Percentiles rank a stretch among this genome's conserved stretches.
Conservation (phyloP, 1,140 invertebrate genomes). For the Sarcophaga bullata region DNA sequence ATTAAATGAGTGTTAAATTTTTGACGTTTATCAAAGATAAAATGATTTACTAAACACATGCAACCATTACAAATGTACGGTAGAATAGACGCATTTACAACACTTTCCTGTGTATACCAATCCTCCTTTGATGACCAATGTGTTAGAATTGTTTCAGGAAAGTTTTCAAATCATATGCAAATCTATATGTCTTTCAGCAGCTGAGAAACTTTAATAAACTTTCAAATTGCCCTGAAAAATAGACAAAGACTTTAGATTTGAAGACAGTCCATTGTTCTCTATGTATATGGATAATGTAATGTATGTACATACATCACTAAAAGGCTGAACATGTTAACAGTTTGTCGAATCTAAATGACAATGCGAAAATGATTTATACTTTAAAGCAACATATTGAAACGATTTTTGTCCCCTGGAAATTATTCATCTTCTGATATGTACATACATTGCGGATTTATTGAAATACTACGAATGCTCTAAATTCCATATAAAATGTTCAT, state of each 20-base stretch:
- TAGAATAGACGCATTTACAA: background rate
- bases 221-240: slow-evolving; percentile 21
- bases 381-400: no score
- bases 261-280: background rate
- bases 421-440: no score
- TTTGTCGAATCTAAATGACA: no score
- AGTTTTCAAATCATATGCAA: slow-evolving; percentile 18
- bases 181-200: background rate
- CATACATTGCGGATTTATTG: no score
- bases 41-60: background rate
- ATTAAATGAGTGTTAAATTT: slow-evolving; percentile 35
- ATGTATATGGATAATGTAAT: background rate
- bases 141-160: background rate
- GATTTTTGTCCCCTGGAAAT: no score
- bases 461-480: no score
- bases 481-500: no score
- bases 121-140: background rate
- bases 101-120: background rate
- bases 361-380: no score
- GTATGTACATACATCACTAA: background rate
- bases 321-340: no score
- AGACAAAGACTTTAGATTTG: background rate
- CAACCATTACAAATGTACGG: no score
- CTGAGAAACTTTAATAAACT: background rate
- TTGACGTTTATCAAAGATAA: slow-evolving; percentile 33